These are phyloP conservation scores for Xanthostigma xanthostigma DNA, from an alignment of 2,888 invertebrate species.

Conservation along the genomic window DNA sequence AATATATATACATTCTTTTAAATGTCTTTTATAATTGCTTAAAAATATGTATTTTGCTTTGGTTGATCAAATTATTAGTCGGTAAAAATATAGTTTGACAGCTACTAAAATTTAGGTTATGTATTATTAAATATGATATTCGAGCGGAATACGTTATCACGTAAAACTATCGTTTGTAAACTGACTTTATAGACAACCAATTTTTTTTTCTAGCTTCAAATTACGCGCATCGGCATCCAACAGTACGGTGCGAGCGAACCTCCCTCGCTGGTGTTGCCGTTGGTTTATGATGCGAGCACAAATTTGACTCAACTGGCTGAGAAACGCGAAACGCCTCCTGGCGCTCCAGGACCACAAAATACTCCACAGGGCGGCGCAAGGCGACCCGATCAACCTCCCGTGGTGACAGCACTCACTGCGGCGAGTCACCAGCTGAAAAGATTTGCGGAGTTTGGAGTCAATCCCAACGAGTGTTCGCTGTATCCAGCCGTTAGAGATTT, in stretches of 20 bases:
- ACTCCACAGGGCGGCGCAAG: constrained; percentile 1
- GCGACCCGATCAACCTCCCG: constrained; percentile 16
- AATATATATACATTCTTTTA: too few relatives aligned
- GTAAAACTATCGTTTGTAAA: too few relatives aligned
- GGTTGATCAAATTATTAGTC: too few relatives aligned
- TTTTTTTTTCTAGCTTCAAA: constrained; percentile 44
- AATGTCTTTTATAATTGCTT: too few relatives aligned
- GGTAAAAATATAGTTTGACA: too few relatives aligned
- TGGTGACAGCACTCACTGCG: constrained; percentile 42
- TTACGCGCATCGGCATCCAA: constrained; percentile 48
- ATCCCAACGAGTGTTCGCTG: constrained; percentile 66
- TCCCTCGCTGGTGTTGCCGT: constrained; percentile 65
- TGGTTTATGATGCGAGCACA: constrained; percentile 76
- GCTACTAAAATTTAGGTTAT: too few relatives aligned
- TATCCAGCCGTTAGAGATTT: constrained; percentile 85
- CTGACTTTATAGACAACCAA: too few relatives aligned
- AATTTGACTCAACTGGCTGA: constrained; percentile 81
- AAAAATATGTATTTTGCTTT: too few relatives aligned
- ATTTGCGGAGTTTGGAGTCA: constrained; percentile 58
- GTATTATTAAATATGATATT: too few relatives aligned
- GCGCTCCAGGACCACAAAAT: constrained; percentile 3
- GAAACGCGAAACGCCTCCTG: constrained; percentile 47
- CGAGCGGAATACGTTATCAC: too few relatives aligned
- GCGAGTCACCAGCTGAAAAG: constrained; percentile 48
- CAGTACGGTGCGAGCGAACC: constrained; percentile 47